Evolutionary conservation across 2,797 vertebrate genomes (phyloP), one percentile per base, ranked within the genome.

Genomic region (Craterocephalus amniculus): DNA sequence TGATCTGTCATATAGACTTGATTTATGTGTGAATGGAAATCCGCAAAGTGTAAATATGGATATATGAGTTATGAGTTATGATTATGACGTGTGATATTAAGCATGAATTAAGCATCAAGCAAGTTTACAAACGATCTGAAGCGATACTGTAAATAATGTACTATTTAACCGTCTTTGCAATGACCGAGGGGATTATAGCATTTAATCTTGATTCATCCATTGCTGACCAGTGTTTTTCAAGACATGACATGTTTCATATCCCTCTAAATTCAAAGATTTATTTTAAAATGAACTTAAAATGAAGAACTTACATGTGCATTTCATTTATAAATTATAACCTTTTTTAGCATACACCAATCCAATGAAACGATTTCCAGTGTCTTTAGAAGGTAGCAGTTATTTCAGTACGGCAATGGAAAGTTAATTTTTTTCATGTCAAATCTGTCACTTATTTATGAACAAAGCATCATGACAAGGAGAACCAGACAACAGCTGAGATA

Each of bases 101-200:
- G 88, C 88, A 89, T 87, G 91, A 67, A 76, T 63, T 54, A 59
- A 85, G 68, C 74, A 36, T 78, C 26, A 12, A 81, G 70, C 56
- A 84, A 64, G 87, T 89, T 89, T 90, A 88, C 84, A 86, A 77
- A 76, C 74, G 68, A 83, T 71, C 63, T 78, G 69, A 72, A 77
- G 70, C 66, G 83, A 78, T 81, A 72, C n/a, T 92, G 87, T 90
- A 90, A 83, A 92, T 91, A 89, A 67, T 71, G 70, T 77, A 54
- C 57, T 60, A 76, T 80, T 65, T 61, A 59, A 45, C 38, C 79
- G 77, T 86, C 40, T 68, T 64, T 6, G 68, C 81, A 70, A 4
- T 26, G 4, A 63, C 72, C 74, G 62, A 71, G 78, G 76, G 65
- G 26, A 70, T n/a, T 14, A 1, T 60, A 54, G 32, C 48, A 11